Percentiles rank a stretch among this genome's conserved stretches.
phyloP scores from a whole-genome alignment of 2,797 vertebrate species.

The Cheracebus regulus region DNA sequence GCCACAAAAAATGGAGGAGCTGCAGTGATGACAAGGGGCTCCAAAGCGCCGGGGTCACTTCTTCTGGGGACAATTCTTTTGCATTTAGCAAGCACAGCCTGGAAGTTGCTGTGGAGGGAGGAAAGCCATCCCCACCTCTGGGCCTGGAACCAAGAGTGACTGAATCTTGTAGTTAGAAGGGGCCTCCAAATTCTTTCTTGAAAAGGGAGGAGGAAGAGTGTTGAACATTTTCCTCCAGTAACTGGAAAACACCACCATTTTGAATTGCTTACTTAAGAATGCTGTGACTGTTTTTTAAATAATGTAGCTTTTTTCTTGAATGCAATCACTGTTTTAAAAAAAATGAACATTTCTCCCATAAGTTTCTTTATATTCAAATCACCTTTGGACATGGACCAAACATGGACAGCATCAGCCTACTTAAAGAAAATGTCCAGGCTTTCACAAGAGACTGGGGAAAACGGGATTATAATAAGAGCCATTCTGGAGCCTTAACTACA shows the following conservation, averaged over 20 bases:
- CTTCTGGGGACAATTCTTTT: not conserved
- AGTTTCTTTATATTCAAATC: constrained; percentile 70
- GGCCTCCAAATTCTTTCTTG: constrained; percentile 42
- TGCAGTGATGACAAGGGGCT: not conserved
- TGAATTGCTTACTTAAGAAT: constrained; percentile 23
- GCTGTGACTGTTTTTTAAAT: not conserved
- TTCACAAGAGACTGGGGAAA: constrained; percentile 68
- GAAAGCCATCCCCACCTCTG: not conserved
- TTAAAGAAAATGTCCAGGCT: constrained; percentile 69
- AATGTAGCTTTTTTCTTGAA: constrained; percentile 19
- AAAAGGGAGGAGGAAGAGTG: not conserved
- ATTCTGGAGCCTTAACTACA: constrained; percentile 76
- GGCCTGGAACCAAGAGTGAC: constrained; percentile 51
- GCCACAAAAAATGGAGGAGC: not conserved
- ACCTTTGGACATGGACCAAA: constrained; percentile 70
- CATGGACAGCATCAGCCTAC: constrained; percentile 52
- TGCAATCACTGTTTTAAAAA: not conserved
- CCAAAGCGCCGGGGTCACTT: not conserved
- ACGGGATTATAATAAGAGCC: constrained; percentile 72
- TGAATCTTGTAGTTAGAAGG: not conserved
- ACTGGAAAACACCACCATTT: constrained; percentile 10
- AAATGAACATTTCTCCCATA: constrained; percentile 27
- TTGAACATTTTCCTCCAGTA: not conserved
- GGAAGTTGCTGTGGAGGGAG: not conserved
- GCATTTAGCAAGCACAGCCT: not conserved